Evolutionary conservation across 2,797 vertebrate species (phyloP).

Genomic region (Oryzias dopingdopingensis): DNA sequence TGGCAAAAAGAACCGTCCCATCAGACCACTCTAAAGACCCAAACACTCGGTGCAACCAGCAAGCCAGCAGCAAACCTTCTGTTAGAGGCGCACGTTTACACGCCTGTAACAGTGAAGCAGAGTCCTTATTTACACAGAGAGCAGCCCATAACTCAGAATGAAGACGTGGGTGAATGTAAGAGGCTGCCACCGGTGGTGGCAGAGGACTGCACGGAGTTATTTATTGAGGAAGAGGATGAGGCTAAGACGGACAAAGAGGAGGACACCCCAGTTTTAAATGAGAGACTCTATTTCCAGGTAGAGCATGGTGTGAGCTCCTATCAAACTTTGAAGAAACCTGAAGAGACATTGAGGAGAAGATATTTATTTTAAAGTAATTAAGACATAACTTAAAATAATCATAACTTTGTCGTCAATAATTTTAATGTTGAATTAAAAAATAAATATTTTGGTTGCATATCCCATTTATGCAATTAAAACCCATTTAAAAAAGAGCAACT

Average conservation of each 20-base stretch:
- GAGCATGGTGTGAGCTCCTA: conserved; percentile 59
- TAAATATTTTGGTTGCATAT: too few species aligned
- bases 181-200: conserved; percentile 43
- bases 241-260: conserved; percentile 44
- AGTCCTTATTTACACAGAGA: conserved; percentile 38
- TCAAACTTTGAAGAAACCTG: conserved; percentile 1
- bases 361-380: background rate
- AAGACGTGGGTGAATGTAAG: conserved; percentile 52
- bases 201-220: conserved; percentile 76
- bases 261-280: conserved; percentile 52
- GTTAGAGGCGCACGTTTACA: conserved; percentile 40
- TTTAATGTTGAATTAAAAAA: too few species aligned
- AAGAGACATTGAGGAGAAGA: conserved; percentile 34
- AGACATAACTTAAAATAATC: too few species aligned
- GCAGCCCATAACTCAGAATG: conserved; percentile 38
- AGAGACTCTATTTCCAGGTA: conserved; percentile 81
- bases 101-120: conserved; percentile 40
- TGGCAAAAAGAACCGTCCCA: conserved; percentile 20
- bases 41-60: background rate
- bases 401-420: too few species aligned
- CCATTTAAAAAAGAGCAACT: too few species aligned
- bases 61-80: conserved; percentile 6
- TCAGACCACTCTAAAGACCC: conserved; percentile 6
- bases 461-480: too few species aligned
- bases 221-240: conserved; percentile 91